Base-by-base conservation (phyloP, 2,797 vertebrate genomes). In the Phrynocephalus guinanensis region DNA sequence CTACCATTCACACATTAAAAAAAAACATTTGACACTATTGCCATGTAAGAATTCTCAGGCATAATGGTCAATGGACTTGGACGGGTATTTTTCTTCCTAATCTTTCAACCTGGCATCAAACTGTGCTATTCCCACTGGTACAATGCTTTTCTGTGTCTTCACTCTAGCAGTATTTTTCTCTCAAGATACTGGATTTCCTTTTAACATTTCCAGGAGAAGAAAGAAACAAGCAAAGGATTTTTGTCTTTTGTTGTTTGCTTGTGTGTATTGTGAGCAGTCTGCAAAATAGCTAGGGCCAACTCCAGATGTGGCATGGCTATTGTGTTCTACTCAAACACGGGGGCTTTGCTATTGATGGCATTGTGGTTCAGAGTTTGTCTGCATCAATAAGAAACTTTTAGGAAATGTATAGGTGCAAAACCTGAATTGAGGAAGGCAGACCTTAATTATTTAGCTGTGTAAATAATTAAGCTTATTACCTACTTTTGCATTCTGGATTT, bases 91-190 rank as follows among this genome's bases (percentile, higher is more conserved):
- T 28, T 0, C 22, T 79, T 78, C 85, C 71, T 60, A 76, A 88
- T 44, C 28, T 88, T 91, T 73, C 30, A 24, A 7, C 13, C 84
- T 44, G 11, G 13, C 80, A 78, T 81, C 28, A 60, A 88, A 30
- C 0, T 11, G 0, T 50, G 82, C 87, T 88, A 2, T 18, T 86
- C 78, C 67, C 88, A n/a, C 11, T 77, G 3, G 28, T 92, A 76
- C 60, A 75, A 0, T 24, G 38, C 24, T 0, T 24, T 91, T 91
- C 89, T 28, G 68, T 75, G 73, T 73, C 2, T 60, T 73, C 15
- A 16, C 84, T 1, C 33, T 48, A 79, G 77, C 68, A 52, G 24
- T 22, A 33, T 9, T 20, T 75, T 80, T 10, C 5, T 63, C 20
- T 15, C 22, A 56, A 79, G n/a, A 0, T 0, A 4, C 7, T 5